Evolutionary conservation across 2,888 invertebrate species (phyloP).

Genomic region (Ennomos fuscantarius): DNA sequence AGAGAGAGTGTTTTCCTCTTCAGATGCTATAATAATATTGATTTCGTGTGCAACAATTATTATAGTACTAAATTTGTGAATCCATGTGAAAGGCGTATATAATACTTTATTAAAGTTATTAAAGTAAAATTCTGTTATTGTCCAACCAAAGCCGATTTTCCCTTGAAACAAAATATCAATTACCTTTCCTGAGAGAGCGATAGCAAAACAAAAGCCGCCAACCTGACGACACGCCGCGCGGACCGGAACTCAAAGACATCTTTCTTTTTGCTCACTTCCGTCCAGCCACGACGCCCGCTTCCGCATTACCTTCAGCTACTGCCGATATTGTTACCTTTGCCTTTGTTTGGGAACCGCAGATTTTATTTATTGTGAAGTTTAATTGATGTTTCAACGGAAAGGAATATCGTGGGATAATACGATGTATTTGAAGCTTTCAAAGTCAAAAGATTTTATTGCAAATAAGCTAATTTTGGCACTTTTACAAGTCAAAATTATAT

Average conservation of each 20-base stretch:
- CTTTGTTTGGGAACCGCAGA: constrained; percentile 12
- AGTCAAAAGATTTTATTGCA: too few species aligned
- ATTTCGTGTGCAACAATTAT: too few species aligned
- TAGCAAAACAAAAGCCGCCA: constrained; percentile 14
- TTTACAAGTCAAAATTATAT: too few species aligned
- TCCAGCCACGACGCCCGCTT: constrained; percentile 9
- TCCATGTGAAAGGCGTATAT: too few species aligned
- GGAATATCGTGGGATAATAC: constrained; percentile 3
- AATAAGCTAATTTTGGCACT: too few species aligned
- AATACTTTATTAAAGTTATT: neutral
- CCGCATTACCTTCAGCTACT: constrained; percentile 20
- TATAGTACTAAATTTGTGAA: too few species aligned
- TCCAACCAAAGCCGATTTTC: neutral
- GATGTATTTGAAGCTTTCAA: too few species aligned
- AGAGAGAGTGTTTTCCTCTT: too few species aligned
- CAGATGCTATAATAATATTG: too few species aligned
- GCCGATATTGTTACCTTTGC: constrained; percentile 26
- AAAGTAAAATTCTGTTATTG: too few species aligned
- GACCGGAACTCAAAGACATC: constrained; percentile 23
- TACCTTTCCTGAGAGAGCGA: constrained; percentile 4
- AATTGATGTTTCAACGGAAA: constrained; percentile 10
- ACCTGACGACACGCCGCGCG: constrained; percentile 3
- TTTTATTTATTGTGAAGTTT: constrained; percentile 26
- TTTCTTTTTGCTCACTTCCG: constrained; percentile 25
- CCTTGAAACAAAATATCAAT: constrained; percentile 10